A percentile compares a stretch with the other conserved stretches of the same genome.
Conservation (phyloP, 2,797 vertebrate genomes). For the Acropternis orthonyx region DNA sequence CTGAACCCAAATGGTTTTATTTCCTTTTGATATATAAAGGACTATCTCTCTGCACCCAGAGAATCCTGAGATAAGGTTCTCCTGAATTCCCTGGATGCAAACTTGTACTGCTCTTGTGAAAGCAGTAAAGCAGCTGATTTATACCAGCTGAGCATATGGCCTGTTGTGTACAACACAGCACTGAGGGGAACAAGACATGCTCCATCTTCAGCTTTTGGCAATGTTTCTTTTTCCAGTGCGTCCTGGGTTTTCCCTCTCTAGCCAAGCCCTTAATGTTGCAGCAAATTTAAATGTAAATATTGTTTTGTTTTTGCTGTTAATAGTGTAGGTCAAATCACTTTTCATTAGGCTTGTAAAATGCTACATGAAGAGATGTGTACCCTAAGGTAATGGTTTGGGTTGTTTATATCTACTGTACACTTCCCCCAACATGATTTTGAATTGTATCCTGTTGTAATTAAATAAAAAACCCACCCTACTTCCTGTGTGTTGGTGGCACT, state of each 20-base stretch:
- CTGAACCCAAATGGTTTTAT: neutral
- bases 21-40: neutral
- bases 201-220: conserved; percentile 32
- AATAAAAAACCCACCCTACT: conserved; percentile 7
- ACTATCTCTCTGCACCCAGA: neutral
- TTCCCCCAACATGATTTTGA: conserved; percentile 43
- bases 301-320: conserved; percentile 39
- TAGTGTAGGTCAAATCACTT: conserved; percentile 59
- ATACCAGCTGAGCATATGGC: neutral
- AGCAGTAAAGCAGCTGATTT: conserved; percentile 11
- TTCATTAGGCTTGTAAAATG: conserved; percentile 59
- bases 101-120: neutral
- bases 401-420: conserved; percentile 61
- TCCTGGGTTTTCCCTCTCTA: conserved; percentile 25
- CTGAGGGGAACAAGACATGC: neutral
- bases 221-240: neutral
- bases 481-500: conserved; percentile 62
- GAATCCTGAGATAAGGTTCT: neutral
- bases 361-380: conserved; percentile 34
- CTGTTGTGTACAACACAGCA: neutral
- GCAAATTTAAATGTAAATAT: conserved; percentile 63
- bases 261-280: conserved; percentile 8
- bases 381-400: conserved; percentile 57
- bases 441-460: conserved; percentile 66
- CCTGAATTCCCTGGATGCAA: neutral